These are phyloP conservation scores for Monopterus albus DNA, from an alignment of 2,113 vertebrate genomes.

Conservation along the genomic window DNA sequence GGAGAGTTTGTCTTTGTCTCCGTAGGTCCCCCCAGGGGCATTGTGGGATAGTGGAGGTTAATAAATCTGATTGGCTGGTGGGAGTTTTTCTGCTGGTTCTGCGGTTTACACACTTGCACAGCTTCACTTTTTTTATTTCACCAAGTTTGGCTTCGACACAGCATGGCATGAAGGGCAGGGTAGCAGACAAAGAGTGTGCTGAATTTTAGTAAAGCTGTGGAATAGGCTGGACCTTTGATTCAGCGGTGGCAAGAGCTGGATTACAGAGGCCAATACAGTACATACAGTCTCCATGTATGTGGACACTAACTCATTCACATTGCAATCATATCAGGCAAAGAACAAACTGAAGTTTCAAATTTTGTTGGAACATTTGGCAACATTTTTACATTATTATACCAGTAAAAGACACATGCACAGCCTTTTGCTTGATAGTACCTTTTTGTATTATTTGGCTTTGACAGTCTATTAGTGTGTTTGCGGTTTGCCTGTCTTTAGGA, in stretches of 20 bases:
- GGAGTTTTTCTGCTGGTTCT: slow-evolving; percentile 80
- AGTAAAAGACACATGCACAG: neutral
- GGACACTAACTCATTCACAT: neutral
- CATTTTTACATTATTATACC: neutral
- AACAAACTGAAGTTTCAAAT: no score
- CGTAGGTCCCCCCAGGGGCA: slow-evolving; percentile 67
- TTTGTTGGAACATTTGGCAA: no score
- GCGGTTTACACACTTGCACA: slow-evolving; percentile 74
- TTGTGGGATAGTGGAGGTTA: slow-evolving; percentile 81
- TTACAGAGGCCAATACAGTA: neutral
- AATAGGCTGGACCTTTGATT: slow-evolving; percentile 2
- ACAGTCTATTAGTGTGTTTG: no score
- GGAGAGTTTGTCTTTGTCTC: slow-evolving; percentile 83
- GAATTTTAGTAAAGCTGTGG: slow-evolving; percentile 30
- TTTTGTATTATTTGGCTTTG: no score
- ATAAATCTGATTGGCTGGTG: slow-evolving; percentile 80
- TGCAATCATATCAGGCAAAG: no score
- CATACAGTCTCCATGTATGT: neutral
- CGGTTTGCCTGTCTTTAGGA: no score
- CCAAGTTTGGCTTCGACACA: slow-evolving; percentile 66
- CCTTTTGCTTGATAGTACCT: neutral
- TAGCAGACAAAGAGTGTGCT: slow-evolving; percentile 43
- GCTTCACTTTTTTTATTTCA: slow-evolving; percentile 70
- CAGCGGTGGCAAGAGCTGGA: neutral
- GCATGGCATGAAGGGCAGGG: slow-evolving; percentile 70